A percentile compares a stretch with the other conserved stretches of the same genome.
These are phyloP conservation scores for Falco punctatus DNA, from an alignment of 2,113 vertebrate species.

Conservation along the genomic window DNA sequence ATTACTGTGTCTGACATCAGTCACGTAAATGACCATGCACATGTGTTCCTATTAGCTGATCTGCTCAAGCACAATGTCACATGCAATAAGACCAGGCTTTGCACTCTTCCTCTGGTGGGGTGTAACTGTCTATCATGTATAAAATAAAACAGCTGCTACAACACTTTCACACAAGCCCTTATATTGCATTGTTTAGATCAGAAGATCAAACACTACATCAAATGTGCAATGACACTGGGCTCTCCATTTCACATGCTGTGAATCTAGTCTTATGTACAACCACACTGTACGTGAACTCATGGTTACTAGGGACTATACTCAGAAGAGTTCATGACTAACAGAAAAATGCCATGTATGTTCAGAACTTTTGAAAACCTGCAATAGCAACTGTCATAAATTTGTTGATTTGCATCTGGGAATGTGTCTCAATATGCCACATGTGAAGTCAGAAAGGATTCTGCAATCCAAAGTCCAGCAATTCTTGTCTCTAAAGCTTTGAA, in stretches of 20 bases:
- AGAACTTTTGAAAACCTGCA: neutral
- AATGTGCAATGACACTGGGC: neutral
- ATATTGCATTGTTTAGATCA: neutral
- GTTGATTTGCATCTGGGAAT: neutral
- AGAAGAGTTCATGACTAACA: neutral
- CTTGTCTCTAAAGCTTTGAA: neutral
- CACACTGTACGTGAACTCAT: neutral
- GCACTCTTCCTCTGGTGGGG: neutral
- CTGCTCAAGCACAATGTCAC: neutral
- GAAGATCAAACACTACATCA: neutral
- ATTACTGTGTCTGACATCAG: neutral
- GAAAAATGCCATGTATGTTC: neutral
- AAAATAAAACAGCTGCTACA: neutral
- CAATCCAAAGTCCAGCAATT: neutral
- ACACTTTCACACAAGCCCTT: neutral
- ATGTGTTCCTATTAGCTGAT: neutral
- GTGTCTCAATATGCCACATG: too few relatives aligned
- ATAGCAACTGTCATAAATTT: neutral
- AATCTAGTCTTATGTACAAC: neutral
- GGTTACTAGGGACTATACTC: neutral
- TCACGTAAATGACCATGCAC: accelerated
- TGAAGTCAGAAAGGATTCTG: neutral
- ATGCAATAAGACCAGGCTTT: neutral
- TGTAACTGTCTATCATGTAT: accelerated
- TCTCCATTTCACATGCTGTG: accelerated